Evolutionary conservation across 1,140 invertebrate genomes (phyloP), one percentile per base, ranked within the genome.

Genomic region (Rhopalosiphum maidis): DNA sequence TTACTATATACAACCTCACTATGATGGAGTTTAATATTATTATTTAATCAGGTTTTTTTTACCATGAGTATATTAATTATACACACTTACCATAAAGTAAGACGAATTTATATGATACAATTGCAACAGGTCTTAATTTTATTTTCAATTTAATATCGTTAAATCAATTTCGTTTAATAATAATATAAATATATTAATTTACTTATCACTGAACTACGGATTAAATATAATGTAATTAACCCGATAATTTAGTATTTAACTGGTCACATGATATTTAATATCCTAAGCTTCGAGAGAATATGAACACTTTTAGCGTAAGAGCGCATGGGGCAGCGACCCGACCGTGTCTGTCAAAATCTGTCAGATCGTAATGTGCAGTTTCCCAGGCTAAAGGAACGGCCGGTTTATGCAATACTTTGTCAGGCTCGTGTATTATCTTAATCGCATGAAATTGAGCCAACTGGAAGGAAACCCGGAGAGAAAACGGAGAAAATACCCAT

Each of bases 391-490:
- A 48, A 8, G 46, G 18, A 35, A 46, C 85, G 85, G 85, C n/a
- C 86, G 46, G 41, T n/a, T 51, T 89, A 54, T 54, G n/a, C 46
- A 89, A 54, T 89, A 89, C 87, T 89, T 89, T 89, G 87, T 89
- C 87, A 21, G 21, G 30, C 85, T 86, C 85, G 87, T 54, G n/a
- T 89, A 89, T 89, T 89, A 89, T 89, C 87, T 89, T 89, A 89
- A 89, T 89, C 87, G 87, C n/a, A 89, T 30, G 48, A 89, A 54
- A 54, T 89, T 51, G 87, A 89, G 87, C 87, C 85, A 46, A 86
- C 85, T 46, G 85, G 41, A 86, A 46, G 30, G 85, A 30, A 86
- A 86, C 85, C 48, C n/a, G 21, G 22, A 48, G n/a, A 30, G 87
- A n/a, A 89, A 37, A 89, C 21, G 22, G 25, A 51, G 25, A 30